Percentiles rank a stretch among this genome's conserved stretches.
These are phyloP conservation scores for Monochamus alternatus DNA, from an alignment of 2,888 invertebrate species.

Conservation along the genomic window DNA sequence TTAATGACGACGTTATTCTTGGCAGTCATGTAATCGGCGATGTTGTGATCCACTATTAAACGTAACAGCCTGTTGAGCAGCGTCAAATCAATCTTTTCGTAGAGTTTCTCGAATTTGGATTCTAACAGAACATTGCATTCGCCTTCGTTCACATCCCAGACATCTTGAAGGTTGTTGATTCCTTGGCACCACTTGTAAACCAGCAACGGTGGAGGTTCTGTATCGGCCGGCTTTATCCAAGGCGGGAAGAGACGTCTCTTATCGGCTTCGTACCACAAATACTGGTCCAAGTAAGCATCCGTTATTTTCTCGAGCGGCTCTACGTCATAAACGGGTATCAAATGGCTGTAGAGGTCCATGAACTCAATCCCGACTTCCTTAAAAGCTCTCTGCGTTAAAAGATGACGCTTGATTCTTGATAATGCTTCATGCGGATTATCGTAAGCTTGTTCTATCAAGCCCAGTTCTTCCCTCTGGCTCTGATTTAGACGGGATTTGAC, in stretches of 20 bases:
- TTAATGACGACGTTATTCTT: constrained; percentile 99
- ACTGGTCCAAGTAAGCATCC: constrained; percentile 99
- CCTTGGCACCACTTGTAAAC: constrained; percentile 99
- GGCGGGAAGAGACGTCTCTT: constrained; percentile 97
- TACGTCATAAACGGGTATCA: constrained; percentile 99
- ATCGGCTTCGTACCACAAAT: constrained; percentile 99
- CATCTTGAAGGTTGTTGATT: constrained; percentile 97
- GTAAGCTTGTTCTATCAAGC: constrained; percentile 99
- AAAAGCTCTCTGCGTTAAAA: constrained; percentile 97
- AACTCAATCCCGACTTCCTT: constrained; percentile 99
- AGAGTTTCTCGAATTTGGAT: constrained; percentile 98
- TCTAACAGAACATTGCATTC: constrained; percentile 99
- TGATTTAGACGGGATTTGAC: constrained; percentile 98
- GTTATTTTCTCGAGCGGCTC: constrained; percentile 99
- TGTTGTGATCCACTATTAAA: constrained; percentile 99
- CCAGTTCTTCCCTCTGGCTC: constrained; percentile 98
- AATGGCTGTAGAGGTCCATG: constrained; percentile 99
- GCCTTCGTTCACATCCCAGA: constrained; percentile 99
- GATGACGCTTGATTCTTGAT: constrained; percentile 98
- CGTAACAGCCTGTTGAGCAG: constrained; percentile 95
- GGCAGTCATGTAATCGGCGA: constrained; percentile 99
- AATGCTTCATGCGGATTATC: constrained; percentile 99
- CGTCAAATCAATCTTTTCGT: constrained; percentile 99
- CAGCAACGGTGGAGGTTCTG: constrained; percentile 93
- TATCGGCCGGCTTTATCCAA: constrained; percentile 99